These are phyloP conservation scores for Synergus gifuensis DNA, from an alignment of 2,888 invertebrate genomes.

Conservation along the genomic window DNA sequence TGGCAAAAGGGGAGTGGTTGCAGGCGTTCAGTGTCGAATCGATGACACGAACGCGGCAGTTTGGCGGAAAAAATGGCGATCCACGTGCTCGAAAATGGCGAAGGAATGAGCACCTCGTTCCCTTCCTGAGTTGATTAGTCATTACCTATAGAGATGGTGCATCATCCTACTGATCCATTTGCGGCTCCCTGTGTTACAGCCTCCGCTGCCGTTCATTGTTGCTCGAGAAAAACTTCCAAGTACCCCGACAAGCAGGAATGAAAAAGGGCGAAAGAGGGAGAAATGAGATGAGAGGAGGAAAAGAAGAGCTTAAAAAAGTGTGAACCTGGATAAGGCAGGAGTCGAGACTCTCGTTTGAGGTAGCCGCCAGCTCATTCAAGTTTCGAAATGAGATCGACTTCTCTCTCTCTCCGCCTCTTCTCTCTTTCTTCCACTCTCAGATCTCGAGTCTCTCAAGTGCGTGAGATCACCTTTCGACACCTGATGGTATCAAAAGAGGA, in stretches of 20 bases:
- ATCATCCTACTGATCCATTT: conserved; percentile 58
- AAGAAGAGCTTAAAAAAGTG: conserved; percentile 55
- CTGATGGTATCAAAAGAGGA: conserved; percentile 21
- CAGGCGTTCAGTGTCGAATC: not conserved
- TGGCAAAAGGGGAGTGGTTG: not conserved
- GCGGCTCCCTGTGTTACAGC: conserved; percentile 67
- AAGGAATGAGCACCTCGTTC: conserved; percentile 53
- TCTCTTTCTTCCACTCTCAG: conserved; percentile 45
- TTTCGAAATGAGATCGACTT: conserved; percentile 74
- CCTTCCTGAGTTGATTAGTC: conserved; percentile 65
- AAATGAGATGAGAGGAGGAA: conserved; percentile 49
- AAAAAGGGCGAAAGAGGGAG: conserved; percentile 53
- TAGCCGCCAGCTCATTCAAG: conserved; percentile 76
- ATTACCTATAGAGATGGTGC: conserved; percentile 67
- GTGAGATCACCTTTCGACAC: conserved; percentile 50
- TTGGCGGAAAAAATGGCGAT: conserved; percentile 49
- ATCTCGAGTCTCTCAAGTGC: conserved; percentile 12
- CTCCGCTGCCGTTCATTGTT: conserved; percentile 61
- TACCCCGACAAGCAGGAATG: conserved; percentile 47
- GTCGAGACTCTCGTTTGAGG: conserved; percentile 72
- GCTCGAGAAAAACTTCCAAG: conserved; percentile 67
- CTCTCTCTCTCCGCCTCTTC: conserved; percentile 46
- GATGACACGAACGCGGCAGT: not conserved
- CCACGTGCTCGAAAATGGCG: conserved; percentile 57
- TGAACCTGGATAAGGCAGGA: conserved; percentile 56